Base-by-base conservation (phyloP, 92 coral and sea anemone species). In the Scolanthus callimorphus region DNA sequence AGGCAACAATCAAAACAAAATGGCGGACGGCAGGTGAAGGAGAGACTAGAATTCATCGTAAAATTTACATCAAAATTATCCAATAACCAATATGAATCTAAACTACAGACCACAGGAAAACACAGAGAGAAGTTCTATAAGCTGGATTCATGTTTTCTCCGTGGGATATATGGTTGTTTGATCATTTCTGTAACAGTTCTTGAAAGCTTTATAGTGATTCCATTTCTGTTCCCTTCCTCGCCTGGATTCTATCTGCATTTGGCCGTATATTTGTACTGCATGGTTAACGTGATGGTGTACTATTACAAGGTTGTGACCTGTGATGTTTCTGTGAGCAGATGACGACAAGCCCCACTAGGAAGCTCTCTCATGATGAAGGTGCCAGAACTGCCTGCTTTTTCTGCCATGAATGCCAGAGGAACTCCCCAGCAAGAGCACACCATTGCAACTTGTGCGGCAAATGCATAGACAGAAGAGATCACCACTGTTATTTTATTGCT, bases 371-470 rank as follows among this genome's bases (percentile, higher is more conserved):
- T 17, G 85, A 77, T 11, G 79, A 78, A 20, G 57, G 73, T 17
- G 65, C 59, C 6, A 34, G 43, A 11, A 46, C 17, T 46, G 52
- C 52, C 23, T 62, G 64, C 24, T 83, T 67, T 54, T 88, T 67
- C 43, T 88, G 96, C 49, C 96, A 88, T 29, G 83, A 85, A 0
- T 88, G 96, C 50, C 86, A 78, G 34, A 78, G 71, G 41, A 88
- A 88, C 37, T 88, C 96, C 30, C 96, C 96, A 9, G 85, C 86
- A 26, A 78, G 96, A 74, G 69, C 96, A 19, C 96, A 88, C 34
- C 96, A 88, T 25, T 88, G 96, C 59, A 51, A 67, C 2, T 47
- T 78, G 17, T 88, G 96, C 57, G 74, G 75, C 64, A 61, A 59
- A 8, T 88, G 96, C 27, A 62, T 88, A 11, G 77, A 74, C 20